Base-by-base conservation (phyloP, 2,113 vertebrate genomes). In the Aramus guarauna region DNA sequence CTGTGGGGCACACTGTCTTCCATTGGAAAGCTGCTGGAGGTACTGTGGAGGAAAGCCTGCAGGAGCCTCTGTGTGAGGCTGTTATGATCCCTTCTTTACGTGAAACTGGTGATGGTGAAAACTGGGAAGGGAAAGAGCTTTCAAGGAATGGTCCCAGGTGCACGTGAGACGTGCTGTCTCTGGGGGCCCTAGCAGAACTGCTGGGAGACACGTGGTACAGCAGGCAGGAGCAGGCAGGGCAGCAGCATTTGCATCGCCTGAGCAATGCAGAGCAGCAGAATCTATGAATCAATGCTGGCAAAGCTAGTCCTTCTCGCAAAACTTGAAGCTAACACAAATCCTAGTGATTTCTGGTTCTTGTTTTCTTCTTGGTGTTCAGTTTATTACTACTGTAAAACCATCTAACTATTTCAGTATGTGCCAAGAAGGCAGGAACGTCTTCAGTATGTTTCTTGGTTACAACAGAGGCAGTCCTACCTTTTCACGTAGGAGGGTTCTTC, bases 121-220 rank as follows among this genome's bases (percentile, higher is more conserved):
- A 39, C 30, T 26, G 55, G 58, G 55, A 52, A 26, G 37, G 29
- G n/a, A 47, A 52, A n/a, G 41, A 29, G 30, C 87, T 81, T 81
- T 36, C 22, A 34, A 45, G 36, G 21, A 32, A 0, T 29, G 43
- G 21, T 45, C 29, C 34, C 24, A 69, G 15, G 50, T 47, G 26
- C 21, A 6, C 6, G 27, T 36, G 41, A 36, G 79, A 55, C 43
- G 6, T 5, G 9, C 17, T 34, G 50, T 12, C 4, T 29, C 56
- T 50, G 56, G 26, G 48, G 32, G 15, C 27, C 23, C 50, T 39
- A 48, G 29, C 36, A 37, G 56, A 22, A 6, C 23, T 39, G 75
- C 67, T 10, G 30, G 67, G 37, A 32, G 30, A 9, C 17, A 1
- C 1, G 1, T 4, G 37, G 16, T 20, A 5, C 4, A 5, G 48